Percentiles rank a stretch among this genome's conserved stretches.
phyloP scores from a whole-genome alignment of 2,797 vertebrate species.

The Valencia hispanica region DNA sequence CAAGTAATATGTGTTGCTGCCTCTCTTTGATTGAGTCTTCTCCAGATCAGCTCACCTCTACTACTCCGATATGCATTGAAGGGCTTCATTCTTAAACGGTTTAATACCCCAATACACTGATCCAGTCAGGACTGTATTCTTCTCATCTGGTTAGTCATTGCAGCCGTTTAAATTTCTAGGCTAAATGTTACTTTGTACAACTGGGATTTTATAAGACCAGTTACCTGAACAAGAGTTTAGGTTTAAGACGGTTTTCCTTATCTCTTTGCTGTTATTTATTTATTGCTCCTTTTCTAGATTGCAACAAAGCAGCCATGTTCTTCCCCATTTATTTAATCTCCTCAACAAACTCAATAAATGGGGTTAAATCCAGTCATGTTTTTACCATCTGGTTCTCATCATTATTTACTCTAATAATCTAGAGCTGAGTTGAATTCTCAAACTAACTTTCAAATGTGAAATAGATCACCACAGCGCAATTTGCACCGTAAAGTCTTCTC shows the following conservation, averaged over 20 bases:
- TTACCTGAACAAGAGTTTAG: neutral
- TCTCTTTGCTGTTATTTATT: neutral
- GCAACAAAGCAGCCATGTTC: neutral
- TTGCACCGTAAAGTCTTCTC: neutral
- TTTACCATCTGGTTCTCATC: slow-evolving; percentile 2
- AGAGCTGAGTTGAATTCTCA: neutral
- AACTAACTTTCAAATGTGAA: neutral
- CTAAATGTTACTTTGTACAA: neutral
- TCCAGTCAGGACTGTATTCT: neutral
- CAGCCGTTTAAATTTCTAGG: neutral
- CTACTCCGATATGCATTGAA: neutral
- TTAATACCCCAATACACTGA: neutral
- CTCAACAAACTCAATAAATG: neutral
- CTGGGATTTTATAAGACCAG: neutral
- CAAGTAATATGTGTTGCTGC: neutral
- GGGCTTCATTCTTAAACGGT: neutral
- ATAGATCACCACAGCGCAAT: neutral
- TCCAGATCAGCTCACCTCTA: neutral
- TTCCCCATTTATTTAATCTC: neutral
- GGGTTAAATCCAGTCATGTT: neutral
- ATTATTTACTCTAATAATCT: neutral
- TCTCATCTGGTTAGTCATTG: neutral
- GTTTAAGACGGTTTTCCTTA: neutral
- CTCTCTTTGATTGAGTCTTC: neutral
- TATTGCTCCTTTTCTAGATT: neutral